Evolutionary conservation across 2,888 invertebrate genomes (phyloP), one percentile per base, ranked within the genome.

Genomic region (Alloscopus bannaensis): DNA sequence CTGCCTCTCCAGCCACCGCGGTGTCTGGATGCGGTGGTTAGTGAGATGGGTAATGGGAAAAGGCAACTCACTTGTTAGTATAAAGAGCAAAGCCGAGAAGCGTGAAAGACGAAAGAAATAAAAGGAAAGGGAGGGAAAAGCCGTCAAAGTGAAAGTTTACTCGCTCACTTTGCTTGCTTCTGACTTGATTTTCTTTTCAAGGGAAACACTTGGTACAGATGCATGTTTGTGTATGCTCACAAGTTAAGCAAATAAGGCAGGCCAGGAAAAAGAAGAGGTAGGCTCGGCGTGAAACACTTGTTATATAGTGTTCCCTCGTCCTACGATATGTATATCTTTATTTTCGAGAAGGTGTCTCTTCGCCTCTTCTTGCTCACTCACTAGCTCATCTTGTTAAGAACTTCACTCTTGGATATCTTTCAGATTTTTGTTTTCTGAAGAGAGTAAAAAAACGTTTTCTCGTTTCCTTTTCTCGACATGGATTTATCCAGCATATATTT

Each of bases 61-160:
- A 47, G 18, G 47, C 11, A 47, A n/a, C n/a, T n/a, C n/a, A n/a
- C n/a, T 13, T 3, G 52, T 20, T 24, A 52, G n/a, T 24, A 52
- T 52, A 16, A 22, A 6, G 3, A 22, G 52, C 52, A 6, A 52
- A 52, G 52, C 20, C 6, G 6, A 47, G 13, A 36, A 13, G 36
- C 6, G 36, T 36, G 36, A 36, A 13, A 36, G 36, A 36, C 36
- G 13, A 36, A 36, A 8, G 36, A 36, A 13, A n/a, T n/a, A 47
- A n/a, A 47, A 47, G 47, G 47, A 47, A n/a, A n/a, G 3, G 47
- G 47, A 6, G 6, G 45, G 3, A 24, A 16, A 11, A 52, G 45
- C 59, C 57, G 55, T 68, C 55, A 57, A 55, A 68, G 57, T 52
- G 50, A 68, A 68, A 68, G 55, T 68, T 68, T 68, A 55, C 59